Percentiles rank a stretch among this genome's conserved stretches.
Conservation (phyloP, 2,113 vertebrate species). For the Cervus canadensis region DNA sequence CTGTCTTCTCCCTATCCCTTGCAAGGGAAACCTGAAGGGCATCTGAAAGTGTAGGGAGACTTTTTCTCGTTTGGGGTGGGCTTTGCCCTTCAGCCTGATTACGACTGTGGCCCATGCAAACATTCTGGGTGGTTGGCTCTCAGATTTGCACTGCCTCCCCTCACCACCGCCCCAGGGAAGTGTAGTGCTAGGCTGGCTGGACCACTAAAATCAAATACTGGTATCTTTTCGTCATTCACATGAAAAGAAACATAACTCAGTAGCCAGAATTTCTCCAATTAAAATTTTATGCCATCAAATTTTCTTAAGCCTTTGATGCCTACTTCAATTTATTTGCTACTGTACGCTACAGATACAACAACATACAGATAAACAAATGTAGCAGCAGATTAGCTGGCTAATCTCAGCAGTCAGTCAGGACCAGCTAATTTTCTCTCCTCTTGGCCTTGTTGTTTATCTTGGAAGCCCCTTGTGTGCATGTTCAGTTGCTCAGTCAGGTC, state of each 20-base stretch:
- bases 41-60: not conserved
- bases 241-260: not conserved
- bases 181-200: not conserved
- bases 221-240: not conserved
- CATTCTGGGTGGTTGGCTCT: not conserved
- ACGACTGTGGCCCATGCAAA: not conserved
- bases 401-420: not conserved
- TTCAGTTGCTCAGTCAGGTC: not conserved
- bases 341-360: not conserved
- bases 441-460: not conserved
- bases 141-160: rapidly evolving
- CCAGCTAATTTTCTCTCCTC: not conserved
- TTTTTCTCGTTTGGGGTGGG: not conserved
- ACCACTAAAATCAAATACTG: not conserved
- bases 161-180: not conserved
- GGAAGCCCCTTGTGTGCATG: not conserved
- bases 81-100: not conserved
- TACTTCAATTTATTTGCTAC: not conserved
- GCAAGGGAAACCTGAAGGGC: not conserved
- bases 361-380: not conserved
- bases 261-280: not conserved
- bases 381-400: not conserved
- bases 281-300: not conserved
- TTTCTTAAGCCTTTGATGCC: not conserved
- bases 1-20: not conserved